A percentile compares a stretch with the other conserved stretches of the same genome.
These are phyloP conservation scores for Trichonephila clavata DNA, from an alignment of 1,140 invertebrate species.

Conservation along the genomic window DNA sequence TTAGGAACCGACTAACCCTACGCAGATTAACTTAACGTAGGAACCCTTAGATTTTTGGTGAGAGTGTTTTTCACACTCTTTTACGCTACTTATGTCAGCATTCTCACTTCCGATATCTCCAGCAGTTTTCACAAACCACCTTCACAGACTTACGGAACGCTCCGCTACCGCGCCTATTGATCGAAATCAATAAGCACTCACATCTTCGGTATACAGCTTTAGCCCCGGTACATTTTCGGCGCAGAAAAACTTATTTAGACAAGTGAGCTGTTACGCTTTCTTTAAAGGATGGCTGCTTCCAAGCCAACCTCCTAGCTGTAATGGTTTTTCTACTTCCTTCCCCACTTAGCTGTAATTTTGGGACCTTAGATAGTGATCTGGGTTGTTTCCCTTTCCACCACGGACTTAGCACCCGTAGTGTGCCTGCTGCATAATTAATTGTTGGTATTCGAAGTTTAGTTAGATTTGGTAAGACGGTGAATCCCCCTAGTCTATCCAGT, in stretches of 20 bases:
- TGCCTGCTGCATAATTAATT: slow-evolving; percentile 77
- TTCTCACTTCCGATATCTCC: slow-evolving; percentile 81
- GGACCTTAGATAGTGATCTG: slow-evolving; percentile 81
- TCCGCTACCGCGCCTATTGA: slow-evolving; percentile 62
- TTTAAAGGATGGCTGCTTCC: slow-evolving; percentile 82
- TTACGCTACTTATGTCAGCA: slow-evolving; percentile 81
- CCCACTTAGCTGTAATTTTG: slow-evolving; percentile 80
- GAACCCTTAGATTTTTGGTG: slow-evolving; percentile 81
- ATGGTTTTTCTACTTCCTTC: slow-evolving; percentile 79
- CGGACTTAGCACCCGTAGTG: slow-evolving; percentile 79
- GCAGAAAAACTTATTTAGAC: slow-evolving; percentile 79
- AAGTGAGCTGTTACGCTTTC: slow-evolving; percentile 82
- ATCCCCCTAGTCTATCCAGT: neutral
- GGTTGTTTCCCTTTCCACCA: slow-evolving; percentile 80
- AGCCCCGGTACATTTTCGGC: slow-evolving; percentile 80
- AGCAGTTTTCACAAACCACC: slow-evolving; percentile 78
- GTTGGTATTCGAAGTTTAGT: no score
- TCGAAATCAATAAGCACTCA: no score
- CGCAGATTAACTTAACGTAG: slow-evolving; percentile 79
- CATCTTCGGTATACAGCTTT: slow-evolving; percentile 45
- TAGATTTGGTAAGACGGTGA: no score
- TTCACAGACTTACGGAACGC: slow-evolving; percentile 79
- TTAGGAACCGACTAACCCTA: slow-evolving; percentile 81
- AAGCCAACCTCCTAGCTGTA: slow-evolving; percentile 81
- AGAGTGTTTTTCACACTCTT: slow-evolving; percentile 79